Evolutionary conservation across 2,888 invertebrate species (phyloP).

Genomic region (Scelioninae gen. 2): DNA sequence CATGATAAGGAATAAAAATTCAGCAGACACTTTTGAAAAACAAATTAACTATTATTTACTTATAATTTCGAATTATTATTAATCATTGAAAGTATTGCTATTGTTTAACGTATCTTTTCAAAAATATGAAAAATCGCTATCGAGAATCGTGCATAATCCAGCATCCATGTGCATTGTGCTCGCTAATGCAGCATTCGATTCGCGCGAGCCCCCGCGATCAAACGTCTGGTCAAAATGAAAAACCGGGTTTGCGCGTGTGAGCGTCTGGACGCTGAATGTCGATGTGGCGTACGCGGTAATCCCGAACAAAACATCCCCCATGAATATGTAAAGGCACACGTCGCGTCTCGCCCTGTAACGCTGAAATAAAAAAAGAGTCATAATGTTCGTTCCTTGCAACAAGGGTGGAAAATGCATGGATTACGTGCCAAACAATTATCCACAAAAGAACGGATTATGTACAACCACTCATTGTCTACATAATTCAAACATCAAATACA

Average conservation of each 20-base stretch:
- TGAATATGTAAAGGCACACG: conserved; percentile 57
- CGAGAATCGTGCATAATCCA: conserved; percentile 22
- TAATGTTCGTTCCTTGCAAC: conserved; percentile 21
- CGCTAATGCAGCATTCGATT: conserved; percentile 30
- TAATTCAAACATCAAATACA: conserved; percentile 4
- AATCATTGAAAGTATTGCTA: background rate
- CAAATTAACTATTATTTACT: no score
- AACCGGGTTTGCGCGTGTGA: conserved; percentile 20
- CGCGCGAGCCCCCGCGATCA: conserved; percentile 32
- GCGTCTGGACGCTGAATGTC: conserved; percentile 48
- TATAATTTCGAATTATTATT: no score
- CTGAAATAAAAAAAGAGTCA: conserved; percentile 29
- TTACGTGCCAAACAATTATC: conserved; percentile 48
- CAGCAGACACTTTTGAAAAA: no score
- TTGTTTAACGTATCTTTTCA: background rate
- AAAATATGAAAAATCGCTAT: conserved; percentile 8
- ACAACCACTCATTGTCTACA: conserved; percentile 25
- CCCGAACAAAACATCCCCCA: conserved; percentile 49
- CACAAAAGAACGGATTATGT: conserved; percentile 10
- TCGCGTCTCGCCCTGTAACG: conserved; percentile 37
- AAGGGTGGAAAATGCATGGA: conserved; percentile 34
- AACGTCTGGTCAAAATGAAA: conserved; percentile 58
- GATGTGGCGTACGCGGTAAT: conserved; percentile 33
- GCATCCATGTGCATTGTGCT: conserved; percentile 21
- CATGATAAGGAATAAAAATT: no score